Conservation (phyloP, 2,797 vertebrate species). For the Manis crassicaudata region DNA sequence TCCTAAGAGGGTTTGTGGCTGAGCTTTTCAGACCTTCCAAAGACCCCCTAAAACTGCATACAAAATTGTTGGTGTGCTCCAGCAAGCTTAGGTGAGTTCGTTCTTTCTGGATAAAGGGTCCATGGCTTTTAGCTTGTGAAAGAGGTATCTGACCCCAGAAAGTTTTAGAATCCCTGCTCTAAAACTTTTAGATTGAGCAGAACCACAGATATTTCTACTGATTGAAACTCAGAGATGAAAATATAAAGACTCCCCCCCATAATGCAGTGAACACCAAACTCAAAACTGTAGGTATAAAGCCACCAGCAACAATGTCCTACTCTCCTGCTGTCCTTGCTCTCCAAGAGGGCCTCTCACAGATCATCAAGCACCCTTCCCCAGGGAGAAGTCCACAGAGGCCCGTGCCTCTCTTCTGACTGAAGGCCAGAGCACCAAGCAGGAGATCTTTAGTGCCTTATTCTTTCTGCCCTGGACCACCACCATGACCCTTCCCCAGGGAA, state of each 20-base stretch:
- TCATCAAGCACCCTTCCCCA: not conserved
- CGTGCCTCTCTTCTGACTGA: not conserved
- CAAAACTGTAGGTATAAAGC: not conserved
- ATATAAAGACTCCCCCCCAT: not conserved
- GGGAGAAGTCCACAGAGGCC: not conserved
- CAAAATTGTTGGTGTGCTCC: not conserved
- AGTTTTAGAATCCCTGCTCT: not conserved
- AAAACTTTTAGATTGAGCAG: constrained; percentile 1
- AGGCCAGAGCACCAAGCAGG: not conserved
- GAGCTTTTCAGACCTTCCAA: not conserved
- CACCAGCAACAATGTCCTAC: not conserved
- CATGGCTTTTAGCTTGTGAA: constrained; percentile 38
- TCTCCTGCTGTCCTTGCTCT: not conserved
- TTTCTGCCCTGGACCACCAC: not conserved
- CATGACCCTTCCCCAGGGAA: no score
- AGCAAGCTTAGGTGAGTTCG: not conserved
- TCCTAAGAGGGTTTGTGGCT: not conserved
- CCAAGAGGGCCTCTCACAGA: not conserved
- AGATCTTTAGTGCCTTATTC: not conserved
- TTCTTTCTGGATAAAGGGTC: not conserved
- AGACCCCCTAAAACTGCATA: not conserved
- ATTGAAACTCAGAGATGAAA: not conserved
- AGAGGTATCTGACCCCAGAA: not conserved
- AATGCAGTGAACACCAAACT: not conserved
- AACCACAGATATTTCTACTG: not conserved